Percentiles rank a stretch among this genome's conserved stretches.
Conservation (phyloP, 1,140 invertebrate species). For the Teleogryllus occipitalis region DNA sequence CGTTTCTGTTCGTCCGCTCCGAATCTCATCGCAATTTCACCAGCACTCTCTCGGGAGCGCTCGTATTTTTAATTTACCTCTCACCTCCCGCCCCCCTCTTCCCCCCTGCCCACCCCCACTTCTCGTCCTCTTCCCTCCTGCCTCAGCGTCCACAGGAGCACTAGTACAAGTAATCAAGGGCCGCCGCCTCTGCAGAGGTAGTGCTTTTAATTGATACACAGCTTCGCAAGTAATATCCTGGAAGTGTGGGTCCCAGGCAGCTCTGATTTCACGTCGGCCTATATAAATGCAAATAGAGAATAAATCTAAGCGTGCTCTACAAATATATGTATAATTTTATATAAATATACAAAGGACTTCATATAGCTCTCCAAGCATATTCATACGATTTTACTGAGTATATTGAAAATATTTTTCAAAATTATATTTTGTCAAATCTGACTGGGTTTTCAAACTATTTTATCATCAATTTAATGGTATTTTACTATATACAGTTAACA, state of each 20-base stretch:
- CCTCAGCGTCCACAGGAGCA: not conserved
- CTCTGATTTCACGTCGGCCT: not conserved
- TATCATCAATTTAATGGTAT: too few relatives aligned
- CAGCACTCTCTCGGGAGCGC: not conserved
- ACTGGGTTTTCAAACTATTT: too few relatives aligned
- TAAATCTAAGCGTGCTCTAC: too few relatives aligned
- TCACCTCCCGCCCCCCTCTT: not conserved
- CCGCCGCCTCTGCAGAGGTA: not conserved
- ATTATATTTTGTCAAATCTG: too few relatives aligned
- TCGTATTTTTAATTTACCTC: slow-evolving; percentile 5
- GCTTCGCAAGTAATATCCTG: not conserved
- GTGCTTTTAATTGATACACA: not conserved
- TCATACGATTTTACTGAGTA: too few relatives aligned
- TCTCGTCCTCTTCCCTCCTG: too few relatives aligned
- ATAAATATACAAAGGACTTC: too few relatives aligned
- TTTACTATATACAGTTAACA: too few relatives aligned
- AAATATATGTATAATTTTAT: too few relatives aligned
- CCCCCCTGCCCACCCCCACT: too few relatives aligned
- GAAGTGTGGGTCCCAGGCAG: not conserved
- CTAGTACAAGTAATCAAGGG: not conserved
- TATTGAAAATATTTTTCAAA: too few relatives aligned
- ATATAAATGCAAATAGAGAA: not conserved
- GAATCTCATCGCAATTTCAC: not conserved
- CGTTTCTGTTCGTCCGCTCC: not conserved
- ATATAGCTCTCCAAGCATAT: too few relatives aligned